Conservation (phyloP, 2,888 invertebrate genomes). For the Steinernema hermaphroditum region DNA sequence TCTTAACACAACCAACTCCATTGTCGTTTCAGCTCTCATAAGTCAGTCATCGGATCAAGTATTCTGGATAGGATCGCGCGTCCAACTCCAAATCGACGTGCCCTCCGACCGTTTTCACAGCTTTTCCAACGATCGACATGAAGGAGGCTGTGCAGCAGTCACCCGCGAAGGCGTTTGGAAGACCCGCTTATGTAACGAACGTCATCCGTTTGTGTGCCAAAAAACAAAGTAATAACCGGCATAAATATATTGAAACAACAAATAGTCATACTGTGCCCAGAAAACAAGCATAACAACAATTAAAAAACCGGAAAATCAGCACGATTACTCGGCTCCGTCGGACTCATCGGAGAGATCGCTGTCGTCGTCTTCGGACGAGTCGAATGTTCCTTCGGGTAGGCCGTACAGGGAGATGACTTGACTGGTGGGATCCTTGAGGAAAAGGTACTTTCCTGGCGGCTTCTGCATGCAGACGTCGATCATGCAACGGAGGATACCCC, state of each 20-base stretch:
- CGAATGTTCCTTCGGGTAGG: conserved; percentile 97
- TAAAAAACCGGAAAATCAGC: conserved; percentile 10
- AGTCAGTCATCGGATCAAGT: conserved; percentile 2
- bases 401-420: conserved; percentile 94
- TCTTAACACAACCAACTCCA: no score
- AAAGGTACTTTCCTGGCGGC: conserved; percentile 60
- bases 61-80: conserved; percentile 36
- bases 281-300: conserved; percentile 33
- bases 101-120: conserved; percentile 1
- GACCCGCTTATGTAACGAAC: neutral
- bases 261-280: neutral
- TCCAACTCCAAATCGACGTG: conserved; percentile 1
- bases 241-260: conserved; percentile 19
- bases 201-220: conserved; percentile 11
- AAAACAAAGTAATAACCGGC: conserved; percentile 30
- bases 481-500: conserved; percentile 93
- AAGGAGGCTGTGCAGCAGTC: neutral
- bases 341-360: conserved; percentile 76
- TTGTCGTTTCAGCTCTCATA: conserved; percentile 32
- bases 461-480: conserved; percentile 74
- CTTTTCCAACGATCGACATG: neutral
- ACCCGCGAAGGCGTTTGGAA: conserved; percentile 13
- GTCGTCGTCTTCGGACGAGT: conserved; percentile 90
- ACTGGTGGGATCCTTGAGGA: conserved; percentile 67
- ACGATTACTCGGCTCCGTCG: conserved; percentile 51